Evolutionary conservation across 2,888 invertebrate genomes (phyloP).

Genomic region (Stictocephala bisonia): DNA sequence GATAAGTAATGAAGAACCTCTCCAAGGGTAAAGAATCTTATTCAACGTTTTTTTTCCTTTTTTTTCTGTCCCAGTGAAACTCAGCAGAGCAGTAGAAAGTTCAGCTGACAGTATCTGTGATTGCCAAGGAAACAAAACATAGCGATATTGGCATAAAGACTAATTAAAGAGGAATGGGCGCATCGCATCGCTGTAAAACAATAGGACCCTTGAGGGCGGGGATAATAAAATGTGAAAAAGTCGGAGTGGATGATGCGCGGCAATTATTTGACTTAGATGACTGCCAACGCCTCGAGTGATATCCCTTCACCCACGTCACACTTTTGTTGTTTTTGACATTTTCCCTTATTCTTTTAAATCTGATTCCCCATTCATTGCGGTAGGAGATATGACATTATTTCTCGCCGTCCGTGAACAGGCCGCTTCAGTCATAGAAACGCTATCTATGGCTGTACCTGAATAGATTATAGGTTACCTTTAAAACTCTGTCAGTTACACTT

Average conservation of each 20-base stretch:
- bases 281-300: slow-evolving; percentile 3
- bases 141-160: slow-evolving; percentile 33
- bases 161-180: slow-evolving; percentile 30
- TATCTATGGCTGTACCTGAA: no score
- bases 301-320: background rate
- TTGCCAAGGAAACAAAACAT: slow-evolving; percentile 26
- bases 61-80: no score
- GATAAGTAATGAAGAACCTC: no score
- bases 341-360: slow-evolving; percentile 39
- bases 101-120: slow-evolving; percentile 18
- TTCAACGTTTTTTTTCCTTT: no score
- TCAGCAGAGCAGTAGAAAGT: no score
- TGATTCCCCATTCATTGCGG: background rate
- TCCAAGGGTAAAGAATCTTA: no score
- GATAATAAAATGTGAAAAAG: slow-evolving; percentile 41
- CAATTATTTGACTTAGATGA: slow-evolving; percentile 31
- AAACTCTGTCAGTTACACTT: no score
- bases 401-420: slow-evolving; percentile 24
- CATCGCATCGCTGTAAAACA: slow-evolving; percentile 30
- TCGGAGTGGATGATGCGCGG: slow-evolving; percentile 27
- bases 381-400: slow-evolving; percentile 24
- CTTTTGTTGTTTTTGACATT: slow-evolving; percentile 36
- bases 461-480: no score
- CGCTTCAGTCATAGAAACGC: no score
- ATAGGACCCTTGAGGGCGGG: slow-evolving; percentile 25